phyloP scores from a whole-genome alignment of 2,797 vertebrate genomes.

The Micrastur ruficollis region DNA sequence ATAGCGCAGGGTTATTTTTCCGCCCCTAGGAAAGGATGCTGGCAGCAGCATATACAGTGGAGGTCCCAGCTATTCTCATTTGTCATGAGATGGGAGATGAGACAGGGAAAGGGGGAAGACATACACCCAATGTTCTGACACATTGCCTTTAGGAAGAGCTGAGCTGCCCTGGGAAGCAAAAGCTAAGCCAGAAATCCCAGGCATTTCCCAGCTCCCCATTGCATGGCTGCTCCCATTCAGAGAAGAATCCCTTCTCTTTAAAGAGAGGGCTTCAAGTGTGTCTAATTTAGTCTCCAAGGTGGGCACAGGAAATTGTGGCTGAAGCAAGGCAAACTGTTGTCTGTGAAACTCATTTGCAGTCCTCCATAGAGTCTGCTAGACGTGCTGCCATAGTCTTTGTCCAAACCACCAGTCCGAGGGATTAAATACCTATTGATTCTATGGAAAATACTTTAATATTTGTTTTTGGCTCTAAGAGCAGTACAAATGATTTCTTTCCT shows the following conservation, averaged over 20 bases:
- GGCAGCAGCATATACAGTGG: not conserved
- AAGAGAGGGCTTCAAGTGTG: slow-evolving; percentile 5
- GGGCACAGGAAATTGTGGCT: slow-evolving; percentile 29
- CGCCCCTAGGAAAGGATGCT: not conserved
- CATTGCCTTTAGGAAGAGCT: not conserved
- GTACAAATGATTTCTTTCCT: not conserved
- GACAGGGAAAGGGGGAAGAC: not conserved
- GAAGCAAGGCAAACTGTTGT: not conserved
- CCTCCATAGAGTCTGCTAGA: not conserved
- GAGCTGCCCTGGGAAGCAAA: not conserved
- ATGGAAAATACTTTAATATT: not conserved
- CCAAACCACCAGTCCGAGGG: not conserved
- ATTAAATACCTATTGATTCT: not conserved
- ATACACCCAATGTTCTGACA: not conserved
- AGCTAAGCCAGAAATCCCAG: slow-evolving; percentile 19
- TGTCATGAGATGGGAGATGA: not conserved
- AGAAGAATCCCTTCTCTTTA: slow-evolving; percentile 63
- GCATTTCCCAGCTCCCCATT: slow-evolving; percentile 57
- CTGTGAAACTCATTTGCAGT: slow-evolving; percentile 6
- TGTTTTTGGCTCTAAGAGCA: not conserved
- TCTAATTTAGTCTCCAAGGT: slow-evolving; percentile 5
- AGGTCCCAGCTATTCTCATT: not conserved
- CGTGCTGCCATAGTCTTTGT: not conserved
- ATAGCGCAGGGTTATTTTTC: not conserved
- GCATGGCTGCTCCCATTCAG: slow-evolving; percentile 82